Evolutionary conservation across 2,797 vertebrate species (phyloP).

Genomic region (Pseudopleuronectes americanus): DNA sequence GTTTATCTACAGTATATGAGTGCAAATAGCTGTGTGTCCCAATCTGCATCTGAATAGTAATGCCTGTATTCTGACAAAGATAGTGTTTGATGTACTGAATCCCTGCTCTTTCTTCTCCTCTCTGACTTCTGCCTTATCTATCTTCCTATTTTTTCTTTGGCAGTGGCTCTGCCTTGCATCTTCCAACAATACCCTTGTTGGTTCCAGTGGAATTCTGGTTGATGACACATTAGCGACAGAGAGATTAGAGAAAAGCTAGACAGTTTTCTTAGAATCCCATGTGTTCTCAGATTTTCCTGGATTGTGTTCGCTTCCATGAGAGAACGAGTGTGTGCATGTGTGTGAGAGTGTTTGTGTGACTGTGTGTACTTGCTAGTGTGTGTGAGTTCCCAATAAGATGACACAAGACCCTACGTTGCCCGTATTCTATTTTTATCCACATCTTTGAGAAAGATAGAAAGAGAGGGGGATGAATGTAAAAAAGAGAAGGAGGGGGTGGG

Average conservation of each 20-base stretch:
- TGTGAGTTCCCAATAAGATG: constrained; percentile 63
- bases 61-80: constrained; percentile 7
- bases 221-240: constrained; percentile 7
- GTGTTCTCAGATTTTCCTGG: constrained; percentile 44
- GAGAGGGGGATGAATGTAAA: constrained; percentile 23
- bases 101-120: not conserved
- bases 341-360: no score
- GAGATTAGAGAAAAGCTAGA: not conserved
- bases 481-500: constrained; percentile 16
- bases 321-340: constrained; percentile 18
- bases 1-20: no score
- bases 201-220: constrained; percentile 36
- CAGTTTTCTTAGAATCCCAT: constrained; percentile 36
- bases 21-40: no score
- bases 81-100: constrained; percentile 12
- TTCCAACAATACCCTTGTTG: constrained; percentile 5
- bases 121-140: not conserved
- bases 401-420: constrained; percentile 65
- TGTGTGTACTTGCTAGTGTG: constrained; percentile 1
- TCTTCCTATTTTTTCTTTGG: not conserved
- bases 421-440: constrained; percentile 63
- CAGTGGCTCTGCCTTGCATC: constrained; percentile 3
- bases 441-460: constrained; percentile 35
- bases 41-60: not conserved
- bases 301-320: constrained; percentile 41